These are phyloP conservation scores for Chironomus tentans DNA, from an alignment of 2,888 invertebrate genomes.

Conservation along the genomic window DNA sequence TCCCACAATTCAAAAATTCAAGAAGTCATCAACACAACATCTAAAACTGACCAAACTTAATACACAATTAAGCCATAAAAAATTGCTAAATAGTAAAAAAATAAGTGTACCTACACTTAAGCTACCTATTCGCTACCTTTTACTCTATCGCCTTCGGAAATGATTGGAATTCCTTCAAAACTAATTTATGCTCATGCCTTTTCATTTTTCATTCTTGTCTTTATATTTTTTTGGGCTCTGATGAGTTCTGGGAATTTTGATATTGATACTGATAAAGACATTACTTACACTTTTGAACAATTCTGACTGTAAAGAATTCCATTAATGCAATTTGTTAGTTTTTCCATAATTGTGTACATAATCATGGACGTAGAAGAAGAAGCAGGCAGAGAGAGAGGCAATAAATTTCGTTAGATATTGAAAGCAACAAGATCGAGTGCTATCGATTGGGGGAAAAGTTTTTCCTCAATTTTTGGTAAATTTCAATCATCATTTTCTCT, in stretches of 20 bases:
- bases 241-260: conserved; percentile 11
- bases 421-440: not conserved
- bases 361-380: no score
- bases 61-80: no score
- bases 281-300: not conserved
- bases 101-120: not conserved
- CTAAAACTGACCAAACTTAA: no score
- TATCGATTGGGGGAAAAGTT: not conserved
- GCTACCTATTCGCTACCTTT: not conserved
- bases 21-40: no score
- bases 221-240: not conserved
- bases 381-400: not conserved
- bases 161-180: conserved; percentile 16
- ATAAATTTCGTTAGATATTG: not conserved
- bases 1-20: no score
- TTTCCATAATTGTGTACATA: not conserved
- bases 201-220: not conserved
- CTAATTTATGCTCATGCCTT: conserved; percentile 3
- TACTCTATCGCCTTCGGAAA: conserved; percentile 11
- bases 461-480: conserved; percentile 14
- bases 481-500: conserved; percentile 22
- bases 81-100: no score
- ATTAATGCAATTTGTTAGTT: not conserved
- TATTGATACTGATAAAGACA: conserved; percentile 4
- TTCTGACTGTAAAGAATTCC: no score